Percentiles rank a stretch among this genome's conserved stretches.
Evolutionary conservation across 2,888 invertebrate species (phyloP).

Genomic region (Tenthredo livida): DNA sequence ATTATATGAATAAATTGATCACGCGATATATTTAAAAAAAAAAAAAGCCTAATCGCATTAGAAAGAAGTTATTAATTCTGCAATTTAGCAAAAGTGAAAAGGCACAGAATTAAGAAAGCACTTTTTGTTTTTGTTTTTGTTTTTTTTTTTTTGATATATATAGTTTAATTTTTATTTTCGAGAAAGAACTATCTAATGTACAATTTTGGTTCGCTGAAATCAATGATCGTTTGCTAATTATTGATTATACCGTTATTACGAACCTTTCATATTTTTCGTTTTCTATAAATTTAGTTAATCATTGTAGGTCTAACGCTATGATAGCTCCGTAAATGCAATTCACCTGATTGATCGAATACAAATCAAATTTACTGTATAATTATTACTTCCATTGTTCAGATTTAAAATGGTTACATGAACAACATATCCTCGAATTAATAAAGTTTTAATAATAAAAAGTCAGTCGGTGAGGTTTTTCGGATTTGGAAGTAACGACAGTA

Average conservation of each 20-base stretch:
- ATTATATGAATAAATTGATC: slow-evolving; percentile 47
- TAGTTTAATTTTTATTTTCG: slow-evolving; percentile 60
- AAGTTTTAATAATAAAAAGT: slow-evolving; percentile 51
- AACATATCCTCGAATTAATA: slow-evolving; percentile 51
- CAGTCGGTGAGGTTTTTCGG: slow-evolving; percentile 58
- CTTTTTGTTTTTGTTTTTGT: slow-evolving; percentile 68
- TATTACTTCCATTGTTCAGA: slow-evolving; percentile 52
- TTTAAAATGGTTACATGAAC: slow-evolving; percentile 45
- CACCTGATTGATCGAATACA: slow-evolving; percentile 50
- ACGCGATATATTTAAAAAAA: slow-evolving; percentile 30
- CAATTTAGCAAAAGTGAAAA: slow-evolving; percentile 63
- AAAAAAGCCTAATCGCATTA: slow-evolving; percentile 48
- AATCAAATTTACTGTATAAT: slow-evolving; percentile 46
- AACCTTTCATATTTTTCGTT: slow-evolving; percentile 18
- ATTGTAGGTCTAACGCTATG: slow-evolving; percentile 37
- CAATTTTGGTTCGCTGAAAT: slow-evolving; percentile 62
- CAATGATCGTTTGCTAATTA: slow-evolving; percentile 59
- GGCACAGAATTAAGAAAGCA: slow-evolving; percentile 75
- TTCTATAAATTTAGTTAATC: slow-evolving; percentile 45
- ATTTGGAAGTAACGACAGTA: slow-evolving; percentile 59
- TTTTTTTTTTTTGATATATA: slow-evolving; percentile 63
- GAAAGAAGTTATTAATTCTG: slow-evolving; percentile 55
- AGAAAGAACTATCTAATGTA: slow-evolving; percentile 67
- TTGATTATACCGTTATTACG: slow-evolving; percentile 46
- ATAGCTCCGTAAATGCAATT: slow-evolving; percentile 48